Conservation (phyloP, 2,797 vertebrate genomes). For the Phrynocephalus forsythii region DNA sequence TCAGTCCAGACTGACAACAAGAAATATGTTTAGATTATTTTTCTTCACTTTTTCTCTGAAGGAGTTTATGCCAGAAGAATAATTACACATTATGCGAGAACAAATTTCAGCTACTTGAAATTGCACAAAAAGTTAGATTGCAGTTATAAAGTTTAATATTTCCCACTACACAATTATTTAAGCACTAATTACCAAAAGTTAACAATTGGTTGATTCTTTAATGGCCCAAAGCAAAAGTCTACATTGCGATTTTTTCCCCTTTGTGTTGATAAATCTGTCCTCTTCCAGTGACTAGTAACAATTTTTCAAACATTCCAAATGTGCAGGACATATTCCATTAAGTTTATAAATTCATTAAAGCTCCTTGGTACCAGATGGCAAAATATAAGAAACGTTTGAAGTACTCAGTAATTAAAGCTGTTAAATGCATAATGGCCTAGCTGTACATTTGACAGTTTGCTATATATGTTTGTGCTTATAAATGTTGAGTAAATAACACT, state of each 20-base stretch:
- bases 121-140: background rate
- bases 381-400: slow-evolving; percentile 68
- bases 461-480: slow-evolving; percentile 54
- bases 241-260: background rate
- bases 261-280: slow-evolving; percentile 60
- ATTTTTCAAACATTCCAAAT: slow-evolving; percentile 66
- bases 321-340: slow-evolving; percentile 64
- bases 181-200: slow-evolving; percentile 48
- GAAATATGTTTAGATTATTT: background rate
- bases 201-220: slow-evolving; percentile 45
- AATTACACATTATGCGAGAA: slow-evolving; percentile 9
- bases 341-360: slow-evolving; percentile 71
- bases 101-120: slow-evolving; percentile 19
- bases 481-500: slow-evolving; percentile 61
- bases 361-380: slow-evolving; percentile 65
- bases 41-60: background rate
- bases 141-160: slow-evolving; percentile 36
- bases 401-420: slow-evolving; percentile 69
- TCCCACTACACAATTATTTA: slow-evolving; percentile 41
- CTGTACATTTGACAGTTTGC: slow-evolving; percentile 61
- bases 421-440: slow-evolving; percentile 62
- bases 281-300: slow-evolving; percentile 55
- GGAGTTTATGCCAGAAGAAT: background rate
- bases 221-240: slow-evolving; percentile 33
- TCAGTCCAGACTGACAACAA: background rate